A percentile compares a stretch with the other conserved stretches of the same genome.
Conservation (phyloP, 2,888 invertebrate species). For the Pachydiplax longipennis region DNA sequence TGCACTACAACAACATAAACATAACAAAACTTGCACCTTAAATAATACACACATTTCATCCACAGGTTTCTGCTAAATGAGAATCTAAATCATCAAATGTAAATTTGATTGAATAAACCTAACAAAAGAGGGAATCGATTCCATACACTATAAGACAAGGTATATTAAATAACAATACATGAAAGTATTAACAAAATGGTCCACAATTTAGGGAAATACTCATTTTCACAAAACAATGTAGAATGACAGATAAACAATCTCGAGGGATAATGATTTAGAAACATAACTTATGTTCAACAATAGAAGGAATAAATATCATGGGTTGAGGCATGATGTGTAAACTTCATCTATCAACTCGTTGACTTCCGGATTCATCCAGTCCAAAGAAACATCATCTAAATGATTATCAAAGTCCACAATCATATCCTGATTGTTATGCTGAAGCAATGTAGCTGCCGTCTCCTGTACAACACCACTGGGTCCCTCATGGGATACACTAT, state of each 20-base stretch:
- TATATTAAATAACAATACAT: not conserved
- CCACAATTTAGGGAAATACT: not conserved
- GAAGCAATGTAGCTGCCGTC: constrained; percentile 75
- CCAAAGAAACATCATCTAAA: constrained; percentile 85
- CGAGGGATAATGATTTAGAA: not conserved
- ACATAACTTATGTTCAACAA: not conserved
- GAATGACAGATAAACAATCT: not conserved
- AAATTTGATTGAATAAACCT: not conserved
- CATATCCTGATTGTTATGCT: constrained; percentile 69
- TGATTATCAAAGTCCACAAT: constrained; percentile 98
- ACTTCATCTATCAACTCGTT: constrained; percentile 66
- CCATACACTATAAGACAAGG: not conserved
- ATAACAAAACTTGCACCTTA: not conserved
- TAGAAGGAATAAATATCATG: not conserved
- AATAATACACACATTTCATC: not conserved
- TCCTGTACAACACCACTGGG: constrained; percentile 63
- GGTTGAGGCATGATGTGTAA: constrained; percentile 36
- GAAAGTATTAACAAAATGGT: not conserved
- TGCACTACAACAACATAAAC: not conserved
- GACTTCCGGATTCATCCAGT: constrained; percentile 84
- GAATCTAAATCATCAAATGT: not conserved
- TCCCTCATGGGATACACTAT: not conserved
- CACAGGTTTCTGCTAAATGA: not conserved
- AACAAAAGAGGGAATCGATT: not conserved
- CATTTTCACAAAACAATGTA: not conserved